Evolutionary conservation across 2,113 vertebrate genomes (phyloP), one percentile per base, ranked within the genome.

Genomic region (Lathamus discolor): DNA sequence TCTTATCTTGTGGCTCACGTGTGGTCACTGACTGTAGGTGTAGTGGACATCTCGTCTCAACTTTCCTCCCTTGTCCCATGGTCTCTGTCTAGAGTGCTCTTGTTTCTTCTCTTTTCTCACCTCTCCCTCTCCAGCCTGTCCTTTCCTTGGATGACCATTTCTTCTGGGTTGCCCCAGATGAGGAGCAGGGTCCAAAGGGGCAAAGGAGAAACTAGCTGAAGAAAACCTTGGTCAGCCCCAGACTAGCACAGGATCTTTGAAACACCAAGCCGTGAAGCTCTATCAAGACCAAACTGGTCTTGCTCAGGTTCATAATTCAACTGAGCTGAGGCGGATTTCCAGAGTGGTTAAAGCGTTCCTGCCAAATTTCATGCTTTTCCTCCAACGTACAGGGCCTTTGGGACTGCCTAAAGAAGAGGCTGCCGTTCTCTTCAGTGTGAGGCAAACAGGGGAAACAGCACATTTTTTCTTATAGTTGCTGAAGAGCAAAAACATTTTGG

Each of bases 401-500:
- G 57, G 77, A 78, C 37, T 35, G 48, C 46, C 37, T 76, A 33
- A 93, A 91, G n/a, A 86, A 86, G 70, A 62, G 5, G 37, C 6
- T 66, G 62, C 31, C 25, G 7, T 82, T 90, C 43, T 84, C 92
- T 73, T 46, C 48, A 70, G 43, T 33, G 11, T 61, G 61, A 70
- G 6, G 29, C 20, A 48, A 92, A 89, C 8, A 43, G 35, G 7
- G n/a, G 23, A 48, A 92, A 85, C 10, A 35, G 35, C 20, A 31
- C 46, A 23, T 63, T 85, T 88, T 70, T 82, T 73, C 69, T 90
- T 72, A 8, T 1, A 41, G 64, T 87, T 31, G 35, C 54, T 80
- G 77, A 93, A 92, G 49, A 88, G 35, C 43, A 90, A 78, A 88
- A 68, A 10, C 35, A 61, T 84, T 92, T 92, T 78, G 92, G 83